These are phyloP conservation scores for Chironex yamaguchii DNA, from an alignment of 30 jellyfish, hydroid and myxozoan genomes.

Conservation along the genomic window DNA sequence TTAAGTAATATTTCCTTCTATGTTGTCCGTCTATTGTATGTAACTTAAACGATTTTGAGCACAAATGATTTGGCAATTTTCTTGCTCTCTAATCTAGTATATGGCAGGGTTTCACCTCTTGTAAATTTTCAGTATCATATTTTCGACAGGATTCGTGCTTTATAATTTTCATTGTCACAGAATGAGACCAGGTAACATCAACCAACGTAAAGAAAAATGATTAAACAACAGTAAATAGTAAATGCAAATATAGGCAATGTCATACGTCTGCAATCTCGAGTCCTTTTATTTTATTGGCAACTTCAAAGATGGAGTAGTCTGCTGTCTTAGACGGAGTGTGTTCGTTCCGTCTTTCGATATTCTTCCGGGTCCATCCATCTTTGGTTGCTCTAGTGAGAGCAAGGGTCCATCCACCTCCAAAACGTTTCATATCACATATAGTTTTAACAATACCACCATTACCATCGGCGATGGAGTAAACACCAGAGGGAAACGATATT, in stretches of 20 bases:
- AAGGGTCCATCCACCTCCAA: slow-evolving; percentile 90
- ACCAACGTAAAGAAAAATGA: neutral
- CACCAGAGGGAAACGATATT: slow-evolving; percentile 35
- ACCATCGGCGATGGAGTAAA: slow-evolving; percentile 4
- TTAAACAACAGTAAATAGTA: too few relatives aligned
- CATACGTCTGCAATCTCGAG: slow-evolving; percentile 46
- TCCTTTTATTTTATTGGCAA: slow-evolving; percentile 33
- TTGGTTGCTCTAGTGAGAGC: slow-evolving; percentile 51
- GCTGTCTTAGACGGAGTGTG: slow-evolving; percentile 31
- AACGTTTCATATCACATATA: slow-evolving; percentile 72
- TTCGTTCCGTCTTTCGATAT: slow-evolving; percentile 22
- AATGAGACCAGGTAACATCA: neutral
- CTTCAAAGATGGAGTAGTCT: slow-evolving; percentile 61
- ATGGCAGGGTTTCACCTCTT: too few relatives aligned
- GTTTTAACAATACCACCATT: slow-evolving; percentile 29
- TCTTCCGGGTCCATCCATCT: slow-evolving; percentile 68
- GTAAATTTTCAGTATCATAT: neutral
- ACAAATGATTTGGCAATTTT: too few relatives aligned
- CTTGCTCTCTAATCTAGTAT: too few relatives aligned
- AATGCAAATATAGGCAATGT: neutral
- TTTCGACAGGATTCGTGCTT: neutral
- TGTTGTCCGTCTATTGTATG: too few relatives aligned
- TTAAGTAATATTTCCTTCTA: too few relatives aligned
- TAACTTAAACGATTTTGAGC: too few relatives aligned
- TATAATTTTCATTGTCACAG: neutral